Evolutionary conservation across 2,797 vertebrate species (phyloP), one percentile per base, ranked within the genome.

Genomic region (Muscicapa striata): DNA sequence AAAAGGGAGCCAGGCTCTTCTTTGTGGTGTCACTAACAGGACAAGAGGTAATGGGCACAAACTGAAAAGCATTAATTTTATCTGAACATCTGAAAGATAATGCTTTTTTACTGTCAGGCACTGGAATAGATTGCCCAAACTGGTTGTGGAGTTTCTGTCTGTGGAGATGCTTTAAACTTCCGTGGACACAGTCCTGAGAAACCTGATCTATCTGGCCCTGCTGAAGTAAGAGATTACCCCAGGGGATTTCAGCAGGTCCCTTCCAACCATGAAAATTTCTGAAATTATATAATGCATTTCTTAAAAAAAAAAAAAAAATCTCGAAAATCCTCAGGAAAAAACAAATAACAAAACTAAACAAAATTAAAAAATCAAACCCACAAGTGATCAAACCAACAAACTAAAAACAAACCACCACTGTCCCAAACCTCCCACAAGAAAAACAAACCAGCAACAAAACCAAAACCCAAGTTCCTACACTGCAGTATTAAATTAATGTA

Each of bases 361-460:
- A 57, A 51, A 46, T 3, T 6, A 26, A 26, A 57, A 48, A 40
- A 4, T 8, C 52, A 32, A 54, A 30, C 12, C 14, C 5, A 24
- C 5, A 54, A 77, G 7, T n/a, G 32, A 21, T 24, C 26, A 23
- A 81, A 55, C 7, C 48, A 63, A n/a, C 27, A 43, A 54, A 68
- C 9, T 29, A 46, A 38, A 46, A 38, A 38, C 5, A 22, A 43
- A n/a, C 4, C 26, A 8, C 15, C 11, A 17, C 6, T 7, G 5
- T 0, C 1, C 0, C 5, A 16, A 45, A 29, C 5, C 1, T 16
- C 8, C 3, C 6, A 15, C 12, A 36, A 26, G 13, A 34, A 72
- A 49, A 10, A 2, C 36, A 62, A 80, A 8, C 3, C 11, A 11
- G 17, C 7, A n/a, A 21, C 15, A 32, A 48, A 77, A 30, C 2